A percentile compares a stretch with the other conserved stretches of the same genome.
Evolutionary conservation across 2,797 vertebrate species (phyloP).

Genomic region (Danionella dracula): DNA sequence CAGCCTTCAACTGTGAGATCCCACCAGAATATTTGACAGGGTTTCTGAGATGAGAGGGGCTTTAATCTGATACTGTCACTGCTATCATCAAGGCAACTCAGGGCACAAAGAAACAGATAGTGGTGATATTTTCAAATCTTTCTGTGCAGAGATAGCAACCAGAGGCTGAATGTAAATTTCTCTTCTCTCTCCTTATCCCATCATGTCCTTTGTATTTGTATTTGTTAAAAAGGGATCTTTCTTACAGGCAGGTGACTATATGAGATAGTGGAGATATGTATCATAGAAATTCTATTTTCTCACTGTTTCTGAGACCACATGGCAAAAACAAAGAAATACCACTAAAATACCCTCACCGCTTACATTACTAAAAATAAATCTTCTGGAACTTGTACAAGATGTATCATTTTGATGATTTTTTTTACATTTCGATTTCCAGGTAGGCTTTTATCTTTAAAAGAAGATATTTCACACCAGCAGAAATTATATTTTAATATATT

Average conservation of each 20-base stretch:
- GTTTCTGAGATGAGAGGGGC: slow-evolving; percentile 23
- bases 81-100: slow-evolving; percentile 35
- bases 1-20: slow-evolving; percentile 18
- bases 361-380: no score
- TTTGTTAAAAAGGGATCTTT: neutral
- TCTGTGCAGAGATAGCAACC: slow-evolving; percentile 13
- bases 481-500: no score
- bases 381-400: no score
- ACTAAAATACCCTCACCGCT: no score
- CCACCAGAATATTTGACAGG: slow-evolving; percentile 18
- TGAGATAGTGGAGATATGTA: neutral
- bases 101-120: slow-evolving; percentile 24
- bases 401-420: no score
- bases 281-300: neutral
- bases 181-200: neutral
- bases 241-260: neutral
- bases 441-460: no score
- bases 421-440: no score
- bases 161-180: neutral
- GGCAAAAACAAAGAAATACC: no score
- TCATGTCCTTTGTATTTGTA: neutral
- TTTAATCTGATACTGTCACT: slow-evolving; percentile 22
- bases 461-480: no score
- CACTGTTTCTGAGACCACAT: no score
- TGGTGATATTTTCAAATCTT: slow-evolving; percentile 27